A percentile compares a stretch with the other conserved stretches of the same genome.
These are phyloP conservation scores for Aelia acuminata DNA, from an alignment of 2,888 invertebrate genomes.

Conservation along the genomic window DNA sequence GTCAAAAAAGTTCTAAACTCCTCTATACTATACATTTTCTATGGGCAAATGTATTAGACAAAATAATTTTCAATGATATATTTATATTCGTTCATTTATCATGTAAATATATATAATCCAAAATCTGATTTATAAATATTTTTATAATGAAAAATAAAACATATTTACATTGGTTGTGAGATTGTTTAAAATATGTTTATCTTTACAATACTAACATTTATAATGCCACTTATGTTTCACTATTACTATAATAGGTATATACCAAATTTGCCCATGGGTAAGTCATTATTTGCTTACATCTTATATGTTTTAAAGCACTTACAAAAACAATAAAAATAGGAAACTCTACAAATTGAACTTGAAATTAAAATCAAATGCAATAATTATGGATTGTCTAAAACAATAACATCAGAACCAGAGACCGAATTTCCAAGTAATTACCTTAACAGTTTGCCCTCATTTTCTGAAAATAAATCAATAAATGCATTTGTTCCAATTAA, in stretches of 20 bases:
- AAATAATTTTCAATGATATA: constrained; percentile 40
- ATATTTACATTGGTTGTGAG: constrained; percentile 35
- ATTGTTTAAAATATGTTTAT: constrained; percentile 21
- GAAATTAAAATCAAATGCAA: not conserved
- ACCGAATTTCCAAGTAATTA: not conserved
- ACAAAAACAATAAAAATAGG: not conserved
- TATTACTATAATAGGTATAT: not conserved
- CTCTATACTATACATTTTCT: constrained; percentile 26
- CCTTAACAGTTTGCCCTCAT: not conserved
- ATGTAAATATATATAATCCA: constrained; percentile 44
- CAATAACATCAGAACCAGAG: not conserved
- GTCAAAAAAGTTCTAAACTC: constrained; percentile 50
- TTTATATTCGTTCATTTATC: not conserved
- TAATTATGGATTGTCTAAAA: not conserved
- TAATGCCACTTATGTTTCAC: constrained; percentile 39
- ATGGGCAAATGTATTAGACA: constrained; percentile 43
- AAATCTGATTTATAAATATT: constrained; percentile 21
- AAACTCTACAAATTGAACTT: not conserved
- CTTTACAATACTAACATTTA: not conserved
- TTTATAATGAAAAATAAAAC: constrained; percentile 11
- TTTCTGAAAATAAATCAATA: not conserved
- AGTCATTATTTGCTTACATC: not conserved
- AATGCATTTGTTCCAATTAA: not conserved
- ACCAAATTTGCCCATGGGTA: not conserved
- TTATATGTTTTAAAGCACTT: not conserved